Percentiles rank a stretch among this genome's conserved stretches.
These are phyloP conservation scores for Nymphalis urticae DNA, from an alignment of 2,888 invertebrate species.

Conservation along the genomic window DNA sequence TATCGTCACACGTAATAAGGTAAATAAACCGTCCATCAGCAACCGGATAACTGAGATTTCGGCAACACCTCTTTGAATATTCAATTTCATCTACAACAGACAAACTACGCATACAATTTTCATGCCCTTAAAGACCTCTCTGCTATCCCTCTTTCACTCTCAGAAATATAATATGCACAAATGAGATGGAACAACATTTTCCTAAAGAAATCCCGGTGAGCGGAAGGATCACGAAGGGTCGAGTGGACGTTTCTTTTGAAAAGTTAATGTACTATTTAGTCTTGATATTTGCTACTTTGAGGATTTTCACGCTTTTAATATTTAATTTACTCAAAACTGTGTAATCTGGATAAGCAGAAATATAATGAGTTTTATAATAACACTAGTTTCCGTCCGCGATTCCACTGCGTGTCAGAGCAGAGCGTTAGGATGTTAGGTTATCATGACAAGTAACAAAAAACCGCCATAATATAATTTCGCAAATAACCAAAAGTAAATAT, in stretches of 20 bases:
- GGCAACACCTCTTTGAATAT: constrained; percentile 72
- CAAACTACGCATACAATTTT: constrained; percentile 66
- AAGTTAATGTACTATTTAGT: constrained; percentile 52
- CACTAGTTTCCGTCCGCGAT: too few relatives aligned
- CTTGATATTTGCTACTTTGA: constrained; percentile 49
- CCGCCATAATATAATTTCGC: too few relatives aligned
- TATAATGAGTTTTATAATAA: background rate
- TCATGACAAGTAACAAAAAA: too few relatives aligned
- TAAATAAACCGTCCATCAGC: constrained; percentile 13
- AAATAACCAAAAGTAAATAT: too few relatives aligned
- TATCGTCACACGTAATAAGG: constrained; percentile 3
- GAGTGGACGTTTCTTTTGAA: constrained; percentile 59
- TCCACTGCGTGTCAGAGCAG: too few relatives aligned
- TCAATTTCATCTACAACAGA: constrained; percentile 69
- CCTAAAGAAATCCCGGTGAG: constrained; percentile 58
- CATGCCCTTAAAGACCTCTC: constrained; percentile 46
- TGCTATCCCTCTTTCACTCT: constrained; percentile 37
- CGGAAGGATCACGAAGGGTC: constrained; percentile 49
- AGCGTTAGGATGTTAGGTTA: too few relatives aligned
- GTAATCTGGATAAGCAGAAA: constrained; percentile 18
- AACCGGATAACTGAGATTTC: constrained; percentile 69
- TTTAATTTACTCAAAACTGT: constrained; percentile 29
- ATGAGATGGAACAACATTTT: constrained; percentile 47
- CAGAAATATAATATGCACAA: constrained; percentile 32
- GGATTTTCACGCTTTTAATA: constrained; percentile 37